Evolutionary conservation across 2,888 invertebrate genomes (phyloP).

Genomic region (Venustoraphidia nigricollis): DNA sequence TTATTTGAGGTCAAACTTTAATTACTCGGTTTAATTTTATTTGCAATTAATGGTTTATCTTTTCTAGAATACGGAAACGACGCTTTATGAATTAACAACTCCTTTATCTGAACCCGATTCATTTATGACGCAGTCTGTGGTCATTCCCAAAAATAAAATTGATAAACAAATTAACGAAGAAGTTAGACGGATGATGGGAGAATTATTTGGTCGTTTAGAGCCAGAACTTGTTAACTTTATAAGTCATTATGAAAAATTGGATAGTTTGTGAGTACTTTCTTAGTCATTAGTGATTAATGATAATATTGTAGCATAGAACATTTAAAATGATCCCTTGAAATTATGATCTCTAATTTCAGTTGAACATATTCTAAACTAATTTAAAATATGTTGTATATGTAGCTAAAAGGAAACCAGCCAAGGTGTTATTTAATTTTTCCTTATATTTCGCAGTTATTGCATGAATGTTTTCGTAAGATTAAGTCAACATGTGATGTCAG

Average conservation of each 20-base stretch:
- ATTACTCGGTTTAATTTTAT: neutral
- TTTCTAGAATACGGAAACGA: slow-evolving; percentile 37
- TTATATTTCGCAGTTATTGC: slow-evolving; percentile 51
- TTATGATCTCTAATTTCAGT: no score
- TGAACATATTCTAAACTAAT: neutral
- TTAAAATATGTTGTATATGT: neutral
- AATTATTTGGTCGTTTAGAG: slow-evolving; percentile 79
- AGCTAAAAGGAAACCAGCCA: neutral
- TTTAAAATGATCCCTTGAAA: no score
- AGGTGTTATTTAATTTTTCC: slow-evolving; percentile 2
- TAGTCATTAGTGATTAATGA: neutral
- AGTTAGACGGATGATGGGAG: slow-evolving; percentile 72
- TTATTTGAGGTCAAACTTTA: no score
- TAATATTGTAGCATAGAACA: no score
- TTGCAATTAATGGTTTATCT: neutral
- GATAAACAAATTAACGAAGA: slow-evolving; percentile 63
- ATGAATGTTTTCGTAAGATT: slow-evolving; percentile 85
- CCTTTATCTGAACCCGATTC: slow-evolving; percentile 18
- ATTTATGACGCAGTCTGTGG: slow-evolving; percentile 9
- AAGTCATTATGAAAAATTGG: slow-evolving; percentile 69
- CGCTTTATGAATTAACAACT: slow-evolving; percentile 31
- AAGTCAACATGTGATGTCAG: slow-evolving; percentile 84
- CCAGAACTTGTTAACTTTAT: slow-evolving; percentile 75
- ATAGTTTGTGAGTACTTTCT: slow-evolving; percentile 61
- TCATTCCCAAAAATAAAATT: slow-evolving; percentile 33